A percentile compares a stretch with the other conserved stretches of the same genome.
phyloP scores from a whole-genome alignment of 1,140 invertebrate genomes.

The Pygmarrhopalites habei region DNA sequence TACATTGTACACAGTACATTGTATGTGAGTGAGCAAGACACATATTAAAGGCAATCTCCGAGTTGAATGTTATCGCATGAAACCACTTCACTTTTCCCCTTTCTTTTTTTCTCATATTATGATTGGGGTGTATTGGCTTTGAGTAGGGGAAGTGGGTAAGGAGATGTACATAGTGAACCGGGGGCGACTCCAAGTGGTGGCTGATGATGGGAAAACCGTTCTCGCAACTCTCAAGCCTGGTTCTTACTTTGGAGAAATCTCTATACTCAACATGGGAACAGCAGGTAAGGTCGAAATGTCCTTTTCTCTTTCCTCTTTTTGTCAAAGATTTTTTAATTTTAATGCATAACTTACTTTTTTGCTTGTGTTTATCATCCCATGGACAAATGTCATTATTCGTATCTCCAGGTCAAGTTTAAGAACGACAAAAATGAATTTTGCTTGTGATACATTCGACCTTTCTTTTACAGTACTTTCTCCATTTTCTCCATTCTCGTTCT shows the following conservation, averaged over 20 bases:
- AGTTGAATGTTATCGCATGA: conserved; percentile 10
- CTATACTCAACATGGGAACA: conserved; percentile 99
- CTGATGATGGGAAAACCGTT: conserved; percentile 93
- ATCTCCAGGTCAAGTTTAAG: too few relatives aligned
- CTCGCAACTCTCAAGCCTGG: conserved; percentile 92
- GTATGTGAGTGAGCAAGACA: too few relatives aligned
- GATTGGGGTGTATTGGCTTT: not conserved
- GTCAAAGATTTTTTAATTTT: too few relatives aligned
- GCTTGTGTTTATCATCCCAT: too few relatives aligned
- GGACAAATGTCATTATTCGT: too few relatives aligned
- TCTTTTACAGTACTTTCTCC: too few relatives aligned
- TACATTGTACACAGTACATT: too few relatives aligned
- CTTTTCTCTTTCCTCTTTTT: not conserved
- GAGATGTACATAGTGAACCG: conserved; percentile 99
- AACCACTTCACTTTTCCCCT: conserved; percentile 3
- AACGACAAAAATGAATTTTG: too few relatives aligned
- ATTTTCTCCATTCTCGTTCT: too few relatives aligned
- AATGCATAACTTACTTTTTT: too few relatives aligned
- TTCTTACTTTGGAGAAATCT: conserved; percentile 99
- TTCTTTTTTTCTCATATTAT: conserved; percentile 10
- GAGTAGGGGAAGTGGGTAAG: conserved; percentile 90
- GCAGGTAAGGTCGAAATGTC: conserved; percentile 64
- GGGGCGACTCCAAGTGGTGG: conserved; percentile 90
- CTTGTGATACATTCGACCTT: too few relatives aligned
- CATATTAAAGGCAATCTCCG: not conserved